phyloP scores from a whole-genome alignment of 2,888 invertebrate genomes.

The Leucania comma region DNA sequence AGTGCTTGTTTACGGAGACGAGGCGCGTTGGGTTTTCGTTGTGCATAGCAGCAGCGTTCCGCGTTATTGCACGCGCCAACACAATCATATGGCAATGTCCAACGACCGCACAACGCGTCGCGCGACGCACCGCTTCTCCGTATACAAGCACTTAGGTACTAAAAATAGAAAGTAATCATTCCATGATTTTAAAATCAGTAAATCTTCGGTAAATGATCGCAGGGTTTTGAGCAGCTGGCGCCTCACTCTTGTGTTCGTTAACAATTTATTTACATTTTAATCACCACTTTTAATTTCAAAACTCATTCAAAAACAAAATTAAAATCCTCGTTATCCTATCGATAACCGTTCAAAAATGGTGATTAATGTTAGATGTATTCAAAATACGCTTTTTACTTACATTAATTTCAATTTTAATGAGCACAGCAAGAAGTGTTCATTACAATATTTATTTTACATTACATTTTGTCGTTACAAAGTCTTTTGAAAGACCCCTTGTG shows the following conservation, averaged over 20 bases:
- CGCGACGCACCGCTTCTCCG: too few species aligned
- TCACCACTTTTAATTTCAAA: slow-evolving; percentile 22
- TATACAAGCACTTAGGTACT: too few species aligned
- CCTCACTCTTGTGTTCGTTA: not conserved
- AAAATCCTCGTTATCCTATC: slow-evolving; percentile 7
- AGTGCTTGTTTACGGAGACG: too few species aligned
- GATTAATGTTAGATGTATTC: slow-evolving; percentile 31
- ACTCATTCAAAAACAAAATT: slow-evolving; percentile 26
- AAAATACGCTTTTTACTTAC: slow-evolving; percentile 13
- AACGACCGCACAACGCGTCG: too few species aligned
- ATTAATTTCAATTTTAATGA: slow-evolving; percentile 51
- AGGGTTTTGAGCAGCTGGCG: slow-evolving; percentile 1
- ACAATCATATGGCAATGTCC: too few species aligned
- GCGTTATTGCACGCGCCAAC: too few species aligned
- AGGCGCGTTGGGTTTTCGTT: too few species aligned
- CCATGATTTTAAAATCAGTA: not conserved
- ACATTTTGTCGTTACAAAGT: slow-evolving; percentile 14
- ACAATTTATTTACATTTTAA: slow-evolving; percentile 24
- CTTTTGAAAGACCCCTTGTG: slow-evolving; percentile 54
- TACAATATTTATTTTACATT: slow-evolving; percentile 35
- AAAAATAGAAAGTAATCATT: not conserved
- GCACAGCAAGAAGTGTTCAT: slow-evolving; percentile 23
- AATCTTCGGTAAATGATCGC: not conserved
- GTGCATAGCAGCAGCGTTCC: too few species aligned
- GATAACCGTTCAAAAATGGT: slow-evolving; percentile 18